phyloP scores from a whole-genome alignment of 2,797 vertebrate genomes.

The Artibeus jamaicensis region DNA sequence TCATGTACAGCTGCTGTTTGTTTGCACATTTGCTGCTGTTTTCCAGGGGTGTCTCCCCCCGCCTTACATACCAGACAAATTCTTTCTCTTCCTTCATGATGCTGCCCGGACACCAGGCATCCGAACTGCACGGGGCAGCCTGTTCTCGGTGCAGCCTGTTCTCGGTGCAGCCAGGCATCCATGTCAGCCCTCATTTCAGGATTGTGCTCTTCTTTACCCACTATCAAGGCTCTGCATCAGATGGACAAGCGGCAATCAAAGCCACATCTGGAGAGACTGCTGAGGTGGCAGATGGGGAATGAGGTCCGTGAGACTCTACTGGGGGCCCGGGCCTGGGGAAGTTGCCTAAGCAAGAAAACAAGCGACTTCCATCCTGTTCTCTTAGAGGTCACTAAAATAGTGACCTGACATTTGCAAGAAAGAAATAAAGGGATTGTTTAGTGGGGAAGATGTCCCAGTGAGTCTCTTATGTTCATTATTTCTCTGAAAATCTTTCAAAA shows the following conservation, averaged over 20 bases:
- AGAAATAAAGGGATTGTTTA: not conserved
- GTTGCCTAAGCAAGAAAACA: not conserved
- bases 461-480: not conserved
- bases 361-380: not conserved
- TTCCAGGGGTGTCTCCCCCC: not conserved
- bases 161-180: rapidly evolving
- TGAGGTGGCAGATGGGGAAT: not conserved
- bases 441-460: not conserved
- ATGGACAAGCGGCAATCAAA: not conserved
- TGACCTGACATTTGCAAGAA: not conserved
- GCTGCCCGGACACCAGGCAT: not conserved
- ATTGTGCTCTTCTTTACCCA: not conserved
- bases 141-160: too few relatives aligned
- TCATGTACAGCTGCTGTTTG: not conserved
- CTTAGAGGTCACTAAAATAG: not conserved
- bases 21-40: not conserved
- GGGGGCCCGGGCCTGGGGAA: not conserved
- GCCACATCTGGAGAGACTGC: not conserved
- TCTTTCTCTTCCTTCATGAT: not conserved
- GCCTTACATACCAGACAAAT: not conserved
- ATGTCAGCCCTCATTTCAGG: not conserved
- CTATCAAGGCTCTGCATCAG: not conserved
- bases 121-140: too few relatives aligned
- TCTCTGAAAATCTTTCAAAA: not conserved
- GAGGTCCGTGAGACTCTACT: too few relatives aligned